Evolutionary conservation across 2,113 vertebrate genomes (phyloP).

Genomic region (Cromileptes altivelis): DNA sequence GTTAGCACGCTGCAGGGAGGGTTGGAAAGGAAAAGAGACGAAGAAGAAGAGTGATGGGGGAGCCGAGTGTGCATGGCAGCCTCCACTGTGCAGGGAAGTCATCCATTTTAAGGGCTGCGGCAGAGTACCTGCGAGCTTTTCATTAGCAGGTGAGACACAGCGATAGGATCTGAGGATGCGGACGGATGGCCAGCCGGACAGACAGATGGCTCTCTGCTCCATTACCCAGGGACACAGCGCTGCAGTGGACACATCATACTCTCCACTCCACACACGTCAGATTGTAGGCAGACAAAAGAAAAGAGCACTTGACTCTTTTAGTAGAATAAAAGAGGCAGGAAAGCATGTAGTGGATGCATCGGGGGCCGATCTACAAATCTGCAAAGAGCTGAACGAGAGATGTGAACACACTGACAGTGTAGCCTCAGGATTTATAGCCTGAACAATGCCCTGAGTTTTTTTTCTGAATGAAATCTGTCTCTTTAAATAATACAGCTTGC

Average conservation of each 20-base stretch:
- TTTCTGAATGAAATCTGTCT: constrained; percentile 61
- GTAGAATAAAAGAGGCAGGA: constrained; percentile 47
- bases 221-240: constrained; percentile 45
- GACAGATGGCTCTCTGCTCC: constrained; percentile 62
- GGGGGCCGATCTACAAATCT: constrained; percentile 17
- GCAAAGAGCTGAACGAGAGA: constrained; percentile 39
- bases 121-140: constrained; percentile 62
- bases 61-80: constrained; percentile 25
- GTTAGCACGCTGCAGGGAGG: constrained; percentile 20
- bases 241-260: constrained; percentile 31
- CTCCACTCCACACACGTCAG: constrained; percentile 19
- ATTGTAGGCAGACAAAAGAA: constrained; percentile 20
- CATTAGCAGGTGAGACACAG: constrained; percentile 68
- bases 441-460: constrained; percentile 25
- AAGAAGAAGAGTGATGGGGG: constrained; percentile 12
- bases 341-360: background rate
- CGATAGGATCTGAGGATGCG: constrained; percentile 43
- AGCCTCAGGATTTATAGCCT: constrained; percentile 42
- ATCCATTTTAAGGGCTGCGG: constrained; percentile 60
- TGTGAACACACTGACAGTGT: constrained; percentile 34
- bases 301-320: constrained; percentile 55
- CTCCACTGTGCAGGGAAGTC: constrained; percentile 45
- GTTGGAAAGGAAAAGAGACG: constrained; percentile 2
- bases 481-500: constrained; percentile 54
- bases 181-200: constrained; percentile 45